Evolutionary conservation across 2,797 vertebrate species (phyloP), one percentile per base, ranked within the genome.

Genomic region (Fistularia commersonii): DNA sequence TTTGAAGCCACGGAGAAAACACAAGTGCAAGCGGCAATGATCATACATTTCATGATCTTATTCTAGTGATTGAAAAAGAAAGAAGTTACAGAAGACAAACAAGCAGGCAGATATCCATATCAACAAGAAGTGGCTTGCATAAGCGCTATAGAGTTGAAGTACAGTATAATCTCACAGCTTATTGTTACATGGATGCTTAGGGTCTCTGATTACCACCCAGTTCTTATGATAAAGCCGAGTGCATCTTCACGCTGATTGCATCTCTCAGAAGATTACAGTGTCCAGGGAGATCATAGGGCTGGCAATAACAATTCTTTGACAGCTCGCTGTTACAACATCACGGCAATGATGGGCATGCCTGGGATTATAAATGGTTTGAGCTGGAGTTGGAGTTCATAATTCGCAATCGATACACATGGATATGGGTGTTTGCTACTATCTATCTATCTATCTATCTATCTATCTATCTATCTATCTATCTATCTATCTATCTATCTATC

Each of bases 181-280:
- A 23, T 23, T 23, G 23, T 23, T 23, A 23, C 23, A 23, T 23
- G 23, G 61, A 63, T 69, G 41, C 15, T 74, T 78, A 82, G 74
- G 71, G 67, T 60, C 57, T 56, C 53, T 85, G 80, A 81, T 87
- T 83, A 72, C 64, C 48, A 65, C 58, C 56, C 15, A 47, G 64
- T 58, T 51, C 67, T 73, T 63, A 55, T 84, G 74, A 74, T 66
- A 49, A 68, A 64, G 67, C 42, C 3, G 43, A 69, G 69, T 73
- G 58, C 23, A 32, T 67, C 66, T 60, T 69, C 57, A 53, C 59
- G 42, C 70, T 77, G 76, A 78, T 79, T 84, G 72, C 64, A 68
- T 81, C 73, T 73, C 67, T 23, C 45, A 61, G 56, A 67, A 76
- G 59, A 55, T 66, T 46, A 52, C 42, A 13, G 42, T 65, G 69